Base-by-base conservation (phyloP, 2,797 vertebrate genomes). In the Taenioides sp. region DNA sequence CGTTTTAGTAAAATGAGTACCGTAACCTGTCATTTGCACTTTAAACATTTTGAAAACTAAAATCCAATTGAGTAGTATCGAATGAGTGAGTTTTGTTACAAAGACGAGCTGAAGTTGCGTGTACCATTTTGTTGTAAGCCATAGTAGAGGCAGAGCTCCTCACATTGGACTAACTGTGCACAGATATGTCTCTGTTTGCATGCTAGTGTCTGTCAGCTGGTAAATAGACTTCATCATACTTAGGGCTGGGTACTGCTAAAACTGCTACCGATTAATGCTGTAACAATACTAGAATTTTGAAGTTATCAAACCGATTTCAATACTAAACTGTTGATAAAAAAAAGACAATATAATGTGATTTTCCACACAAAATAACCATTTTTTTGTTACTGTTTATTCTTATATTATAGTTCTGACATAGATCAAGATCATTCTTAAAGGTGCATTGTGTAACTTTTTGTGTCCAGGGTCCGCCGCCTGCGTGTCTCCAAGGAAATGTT, bases 101-200 rank as follows among this genome's bases (percentile, higher is more conserved):
- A 22, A 31, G n/a, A 57, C 20, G 69, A 25, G 40, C 43, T 69
- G 73, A 73, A 70, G 73, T 77, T 70, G 71, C 70, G 67, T 65
- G 67, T 74, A 67, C 66, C 64, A 25, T 75, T 61, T 75, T 54
- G 59, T 87, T 72, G 69, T 79, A 83, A 88, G 84, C 82, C 77
- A 85, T 82, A 83, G 73, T 17, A 80, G 75, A 80, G 65, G 49
- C 62, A 28, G 27, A 59, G 67, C 71, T 82, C 71, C 73, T 69
- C 57, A 47, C 43, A 2, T 14, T 12, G 10, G 40, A 43, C 40
- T 43, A 47, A 68, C 78, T 84, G 85, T 89, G 88, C 81, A 74
- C 76, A 75, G 78, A 66, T 81, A 72, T 71, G 72, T 84, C 71
- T 84, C 18, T 61, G 79, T 74, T 84, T 72, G 90, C 85, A 85